phyloP scores from a whole-genome alignment of 2,888 invertebrate species.

The Nomada ruficornis region DNA sequence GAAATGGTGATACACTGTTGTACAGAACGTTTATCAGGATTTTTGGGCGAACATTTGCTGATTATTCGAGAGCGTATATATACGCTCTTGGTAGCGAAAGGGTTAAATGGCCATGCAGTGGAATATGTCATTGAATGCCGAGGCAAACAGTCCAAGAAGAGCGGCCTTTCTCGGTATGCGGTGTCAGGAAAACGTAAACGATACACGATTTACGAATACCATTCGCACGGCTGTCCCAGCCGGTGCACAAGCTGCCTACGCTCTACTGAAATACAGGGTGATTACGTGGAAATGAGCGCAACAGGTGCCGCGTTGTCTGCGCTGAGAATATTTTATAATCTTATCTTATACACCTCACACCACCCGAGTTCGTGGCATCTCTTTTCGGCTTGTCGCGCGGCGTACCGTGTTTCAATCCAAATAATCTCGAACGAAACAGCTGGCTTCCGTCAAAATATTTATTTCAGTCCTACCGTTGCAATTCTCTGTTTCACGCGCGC shows the following conservation, averaged over 20 bases:
- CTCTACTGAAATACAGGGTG: conserved; percentile 60
- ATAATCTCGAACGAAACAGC: not conserved
- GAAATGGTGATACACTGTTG: no score
- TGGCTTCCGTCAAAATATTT: no score
- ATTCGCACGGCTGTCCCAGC: conserved; percentile 51
- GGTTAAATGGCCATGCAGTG: not conserved
- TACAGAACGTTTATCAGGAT: no score
- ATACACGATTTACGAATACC: conserved; percentile 66
- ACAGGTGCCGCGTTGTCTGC: conserved; percentile 65
- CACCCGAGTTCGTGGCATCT: conserved; percentile 37
- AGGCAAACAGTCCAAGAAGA: conserved; percentile 50
- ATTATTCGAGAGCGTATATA: no score
- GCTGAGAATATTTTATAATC: conserved; percentile 51
- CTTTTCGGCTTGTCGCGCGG: conserved; percentile 16
- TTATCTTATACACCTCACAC: conserved; percentile 46
- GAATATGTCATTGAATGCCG: conserved; percentile 48
- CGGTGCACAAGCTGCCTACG: conserved; percentile 34
- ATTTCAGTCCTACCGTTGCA: no score
- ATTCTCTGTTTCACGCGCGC: no score
- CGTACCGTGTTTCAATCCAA: not conserved
- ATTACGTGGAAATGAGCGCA: conserved; percentile 65
- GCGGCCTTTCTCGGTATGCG: conserved; percentile 67
- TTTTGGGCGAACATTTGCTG: no score
- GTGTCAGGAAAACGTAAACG: conserved; percentile 66
- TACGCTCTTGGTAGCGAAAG: not conserved